Base-by-base conservation (phyloP, 2,797 vertebrate genomes). In the Sebastes flavidus region DNA sequence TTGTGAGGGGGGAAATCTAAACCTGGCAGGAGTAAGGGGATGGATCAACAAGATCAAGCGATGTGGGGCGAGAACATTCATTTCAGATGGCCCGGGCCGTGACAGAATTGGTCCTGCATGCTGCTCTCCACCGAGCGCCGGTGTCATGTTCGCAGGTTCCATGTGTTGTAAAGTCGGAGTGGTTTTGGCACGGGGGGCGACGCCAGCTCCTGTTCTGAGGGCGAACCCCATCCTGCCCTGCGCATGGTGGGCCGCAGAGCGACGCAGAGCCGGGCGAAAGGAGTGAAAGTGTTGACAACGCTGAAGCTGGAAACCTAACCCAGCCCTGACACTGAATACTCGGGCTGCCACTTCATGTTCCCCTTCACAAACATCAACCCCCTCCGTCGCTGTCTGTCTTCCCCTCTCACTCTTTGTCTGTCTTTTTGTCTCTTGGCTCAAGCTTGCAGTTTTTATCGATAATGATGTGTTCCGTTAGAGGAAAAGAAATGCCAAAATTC, bases 61-160 rank as follows among this genome's bases (percentile, higher is more conserved):
- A 90, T 87, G 89, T 86, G 87, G 89, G 89, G 88, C 72, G 81
- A 93, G 94, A 93, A 92, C 91, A 94, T 94, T 96, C 88, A 86
- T 93, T 91, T 94, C 92, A 95, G 91, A 95, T 94, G 94, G 93
- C 83, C 78, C 10, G 42, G 81, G 83, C 83, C 83, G 78, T 92
- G 93, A 94, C 90, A 93, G 86, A 94, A 94, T 92, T 91, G 91
- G 85, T 94, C 89, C 93, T 92, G 91, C 84, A 84, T 93, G 93
- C 89, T 90, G 90, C 91, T 94, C 94, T 94, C 87, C 85, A 87
- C 83, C 65, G 76, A 90, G 85, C 30, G 68, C 55, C 58, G 88
- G 92, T 95, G 88, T 95, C 91, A 86, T 91, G 85, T 94, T 94
- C 84, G 36, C 90, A 86, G 84, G 88, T 91, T 88, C 86, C 87